A percentile compares a stretch with the other conserved stretches of the same genome.
Conservation (phyloP, 1,140 invertebrate species). For the Whitmania pigra region DNA sequence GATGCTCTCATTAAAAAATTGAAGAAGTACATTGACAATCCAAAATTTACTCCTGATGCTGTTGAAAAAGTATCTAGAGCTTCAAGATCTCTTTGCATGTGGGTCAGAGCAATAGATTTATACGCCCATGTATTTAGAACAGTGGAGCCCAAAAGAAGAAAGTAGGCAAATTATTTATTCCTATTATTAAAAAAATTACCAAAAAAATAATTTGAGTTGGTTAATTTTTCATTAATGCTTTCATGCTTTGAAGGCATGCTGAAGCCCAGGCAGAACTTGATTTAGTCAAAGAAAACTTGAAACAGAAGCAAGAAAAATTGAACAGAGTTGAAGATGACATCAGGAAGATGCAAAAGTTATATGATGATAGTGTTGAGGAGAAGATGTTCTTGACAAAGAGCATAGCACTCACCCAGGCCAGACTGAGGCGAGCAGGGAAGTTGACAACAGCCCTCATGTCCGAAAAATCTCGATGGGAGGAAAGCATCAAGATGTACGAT, state of each 20-base stretch:
- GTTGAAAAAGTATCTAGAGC: conserved; percentile 42
- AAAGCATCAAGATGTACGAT: conserved; percentile 50
- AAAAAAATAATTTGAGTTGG: background rate
- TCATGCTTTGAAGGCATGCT: conserved; percentile 32
- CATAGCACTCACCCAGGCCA: conserved; percentile 60
- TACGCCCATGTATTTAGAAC: conserved; percentile 38
- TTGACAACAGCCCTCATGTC: conserved; percentile 69
- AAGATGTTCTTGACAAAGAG: conserved; percentile 50
- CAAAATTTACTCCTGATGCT: conserved; percentile 47
- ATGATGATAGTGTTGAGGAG: conserved; percentile 47
- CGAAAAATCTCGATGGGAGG: conserved; percentile 67
- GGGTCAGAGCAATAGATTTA: conserved; percentile 42
- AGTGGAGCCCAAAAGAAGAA: conserved; percentile 58
- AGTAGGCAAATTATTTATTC: conserved; percentile 42
- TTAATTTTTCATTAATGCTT: background rate
- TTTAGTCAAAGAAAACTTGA: conserved; percentile 36
- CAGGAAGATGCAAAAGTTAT: conserved; percentile 40
- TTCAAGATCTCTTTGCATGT: conserved; percentile 42
- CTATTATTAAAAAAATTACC: background rate
- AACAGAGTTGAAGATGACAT: conserved; percentile 42
- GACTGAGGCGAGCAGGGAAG: conserved; percentile 64
- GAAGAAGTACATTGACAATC: conserved; percentile 46
- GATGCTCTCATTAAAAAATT: conserved; percentile 65
- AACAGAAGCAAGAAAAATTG: conserved; percentile 41
- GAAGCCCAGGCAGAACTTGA: conserved; percentile 41